phyloP scores from a whole-genome alignment of 2,113 vertebrate genomes.

The Mixornis gularis region DNA sequence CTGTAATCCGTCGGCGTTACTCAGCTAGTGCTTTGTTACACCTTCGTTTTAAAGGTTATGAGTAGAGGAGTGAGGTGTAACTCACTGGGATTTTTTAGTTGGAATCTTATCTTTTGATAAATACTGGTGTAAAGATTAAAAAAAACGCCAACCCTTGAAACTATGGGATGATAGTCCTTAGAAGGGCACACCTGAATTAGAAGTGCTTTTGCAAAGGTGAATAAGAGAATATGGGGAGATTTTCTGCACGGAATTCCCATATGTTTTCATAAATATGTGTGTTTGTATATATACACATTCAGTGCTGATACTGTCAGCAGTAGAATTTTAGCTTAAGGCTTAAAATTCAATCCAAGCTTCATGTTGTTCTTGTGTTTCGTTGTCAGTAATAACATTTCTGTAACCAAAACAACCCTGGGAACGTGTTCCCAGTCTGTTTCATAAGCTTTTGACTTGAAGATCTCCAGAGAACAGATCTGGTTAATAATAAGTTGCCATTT shows the following conservation, averaged over 20 bases:
- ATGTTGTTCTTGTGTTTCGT: not conserved
- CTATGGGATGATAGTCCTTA: not conserved
- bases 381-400: not conserved
- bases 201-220: not conserved
- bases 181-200: not conserved
- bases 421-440: not conserved
- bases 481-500: constrained; percentile 3
- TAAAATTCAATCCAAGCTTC: not conserved
- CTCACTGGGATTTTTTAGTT: not conserved
- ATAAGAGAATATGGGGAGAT: not conserved
- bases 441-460: not conserved
- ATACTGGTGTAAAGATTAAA: not conserved
- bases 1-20: accelerated
- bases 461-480: not conserved
- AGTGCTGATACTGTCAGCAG: not conserved
- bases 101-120: not conserved
- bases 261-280: not conserved
- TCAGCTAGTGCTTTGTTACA: not conserved
- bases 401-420: not conserved
- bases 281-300: accelerated
- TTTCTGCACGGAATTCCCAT: accelerated
- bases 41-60: not conserved
- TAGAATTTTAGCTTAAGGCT: not conserved
- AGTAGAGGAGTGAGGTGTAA: not conserved
- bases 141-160: accelerated